These are phyloP conservation scores for Tinea semifulvella DNA, from an alignment of 2,888 invertebrate species.

Conservation along the genomic window DNA sequence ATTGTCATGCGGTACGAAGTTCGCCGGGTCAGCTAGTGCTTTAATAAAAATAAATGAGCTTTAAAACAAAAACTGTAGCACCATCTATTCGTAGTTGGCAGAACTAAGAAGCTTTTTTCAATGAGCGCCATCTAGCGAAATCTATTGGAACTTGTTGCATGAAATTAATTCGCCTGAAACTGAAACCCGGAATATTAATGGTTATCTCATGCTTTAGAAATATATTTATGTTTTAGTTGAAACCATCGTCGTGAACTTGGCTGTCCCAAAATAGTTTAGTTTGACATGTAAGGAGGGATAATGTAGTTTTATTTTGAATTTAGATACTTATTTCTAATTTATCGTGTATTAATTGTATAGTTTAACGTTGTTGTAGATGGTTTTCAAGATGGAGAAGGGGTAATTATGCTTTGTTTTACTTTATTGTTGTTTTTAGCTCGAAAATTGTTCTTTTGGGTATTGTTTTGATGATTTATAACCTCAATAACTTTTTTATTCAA, in stretches of 20 bases:
- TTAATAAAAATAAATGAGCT: too few species aligned
- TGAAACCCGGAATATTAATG: slow-evolving; percentile 20
- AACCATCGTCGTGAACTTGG: slow-evolving; percentile 60
- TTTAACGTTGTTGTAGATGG: slow-evolving; percentile 36
- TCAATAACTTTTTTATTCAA: slow-evolving; percentile 21
- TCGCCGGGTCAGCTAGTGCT: too few species aligned
- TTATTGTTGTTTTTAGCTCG: slow-evolving; percentile 22
- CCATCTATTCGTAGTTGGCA: neutral
- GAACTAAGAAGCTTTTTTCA: too few species aligned
- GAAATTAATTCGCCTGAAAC: slow-evolving; percentile 21
- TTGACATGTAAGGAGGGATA: slow-evolving; percentile 60
- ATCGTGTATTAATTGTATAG: slow-evolving; percentile 27
- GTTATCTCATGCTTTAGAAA: slow-evolving; percentile 17
- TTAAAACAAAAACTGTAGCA: too few species aligned
- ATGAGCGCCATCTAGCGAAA: slow-evolving; percentile 26
- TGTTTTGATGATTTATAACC: slow-evolving; percentile 58
- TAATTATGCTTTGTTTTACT: slow-evolving; percentile 43
- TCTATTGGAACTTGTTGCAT: slow-evolving; percentile 20
- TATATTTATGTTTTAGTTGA: slow-evolving; percentile 42
- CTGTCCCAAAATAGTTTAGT: slow-evolving; percentile 58
- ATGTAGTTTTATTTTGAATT: slow-evolving; percentile 63
- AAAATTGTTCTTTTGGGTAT: slow-evolving; percentile 26
- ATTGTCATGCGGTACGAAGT: too few species aligned
- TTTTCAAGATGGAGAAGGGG: slow-evolving; percentile 54
- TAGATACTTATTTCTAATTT: slow-evolving; percentile 45